phyloP scores from a whole-genome alignment of 2,888 invertebrate genomes.

The Pachymerium ferrugineum region DNA sequence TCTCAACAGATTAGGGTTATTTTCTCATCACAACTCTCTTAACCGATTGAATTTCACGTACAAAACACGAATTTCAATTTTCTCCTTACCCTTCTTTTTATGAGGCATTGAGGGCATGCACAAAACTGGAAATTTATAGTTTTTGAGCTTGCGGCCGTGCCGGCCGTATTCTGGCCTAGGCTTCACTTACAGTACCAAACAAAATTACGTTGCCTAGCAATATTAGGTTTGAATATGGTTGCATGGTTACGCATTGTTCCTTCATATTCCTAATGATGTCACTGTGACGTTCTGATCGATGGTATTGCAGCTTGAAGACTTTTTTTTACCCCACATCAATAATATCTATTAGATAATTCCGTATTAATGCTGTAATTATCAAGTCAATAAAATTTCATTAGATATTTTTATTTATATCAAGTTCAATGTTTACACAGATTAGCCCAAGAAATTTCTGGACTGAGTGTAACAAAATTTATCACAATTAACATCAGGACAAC shows the following conservation, averaged over 20 bases:
- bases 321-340: too few species aligned
- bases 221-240: background rate
- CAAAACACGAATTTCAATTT: background rate
- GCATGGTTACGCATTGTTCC: background rate
- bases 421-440: too few species aligned
- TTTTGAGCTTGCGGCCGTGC: background rate
- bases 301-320: background rate
- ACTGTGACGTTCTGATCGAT: background rate
- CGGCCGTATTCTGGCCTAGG: background rate
- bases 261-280: background rate
- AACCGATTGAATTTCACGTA: background rate
- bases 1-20: background rate
- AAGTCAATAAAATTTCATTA: too few species aligned
- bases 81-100: background rate
- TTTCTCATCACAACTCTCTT: background rate
- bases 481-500: too few species aligned
- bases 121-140: background rate
- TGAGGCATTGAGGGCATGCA: slow-evolving; percentile 1
- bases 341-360: too few species aligned
- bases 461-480: too few species aligned
- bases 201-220: background rate
- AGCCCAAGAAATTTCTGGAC: too few species aligned
- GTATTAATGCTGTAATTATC: too few species aligned
- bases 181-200: background rate
- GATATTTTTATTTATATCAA: too few species aligned